Base-by-base conservation (phyloP, 2,113 vertebrate species). In the Scatophagus argus region DNA sequence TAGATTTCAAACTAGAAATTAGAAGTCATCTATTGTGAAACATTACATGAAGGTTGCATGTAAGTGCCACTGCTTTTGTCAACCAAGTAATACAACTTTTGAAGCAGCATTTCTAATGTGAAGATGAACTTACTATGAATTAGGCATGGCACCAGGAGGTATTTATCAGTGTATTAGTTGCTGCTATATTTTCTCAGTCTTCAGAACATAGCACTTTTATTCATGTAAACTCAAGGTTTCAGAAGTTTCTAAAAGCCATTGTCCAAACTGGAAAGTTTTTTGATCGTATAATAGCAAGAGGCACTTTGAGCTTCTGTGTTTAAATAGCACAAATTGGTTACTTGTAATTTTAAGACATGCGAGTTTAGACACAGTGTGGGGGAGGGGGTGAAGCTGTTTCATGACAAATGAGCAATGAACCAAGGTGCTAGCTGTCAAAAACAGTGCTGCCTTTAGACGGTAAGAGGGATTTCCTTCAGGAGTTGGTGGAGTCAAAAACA, bases 321-420 rank as follows among this genome's bases (percentile, higher is more conserved):
- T 61, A 16, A 46, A 60, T 34, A 4, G 55, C 8, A 11, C 21
- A n/a, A 36, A 29, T 44, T 25, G 29, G 29, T 39, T 31, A 36
- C 23, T 29, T 31, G 2, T 14, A 7, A 43, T 60, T 46, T 65
- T 1, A 36, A 44, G 12, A 46, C 6, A 41, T 60, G 77, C 13
- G 7, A 55, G 25, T 54, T 41, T n/a, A 51, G 13, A 19, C 54
- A n/a, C 11, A 43, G 38, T 39, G 39, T 49, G 34, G n/a, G 10
- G 17, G 14, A 39, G 8, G 14, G 27, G 8, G 13, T 38, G 4
- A 23, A 68, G 51, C 41, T 23, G 21, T 73, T 66, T 61, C 38
- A 38, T 60, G 34, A 60, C 46, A 73, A 59, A 9, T 31, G 11
- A 79, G 59, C 52, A 65, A 59, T 59, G 14, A 47, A 32, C 10